Base-by-base conservation (phyloP, 2,797 vertebrate species). In the Pangasius sanitwongsei region DNA sequence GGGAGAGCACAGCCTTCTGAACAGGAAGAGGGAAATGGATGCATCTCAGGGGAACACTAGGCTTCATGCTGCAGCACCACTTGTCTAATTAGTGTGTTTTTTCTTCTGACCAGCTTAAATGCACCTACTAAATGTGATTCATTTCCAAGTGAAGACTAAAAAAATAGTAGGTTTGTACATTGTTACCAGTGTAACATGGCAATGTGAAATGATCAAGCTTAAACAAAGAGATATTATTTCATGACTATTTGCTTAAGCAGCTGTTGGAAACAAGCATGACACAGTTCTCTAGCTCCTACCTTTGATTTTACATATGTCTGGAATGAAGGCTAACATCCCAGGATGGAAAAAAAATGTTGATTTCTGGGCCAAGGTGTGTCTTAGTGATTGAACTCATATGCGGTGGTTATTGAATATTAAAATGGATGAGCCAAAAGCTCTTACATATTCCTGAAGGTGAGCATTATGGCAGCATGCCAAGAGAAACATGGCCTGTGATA, bases 331-430 rank as follows among this genome's bases (percentile, higher is more conserved):
- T 61, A 55, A 48, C n/a, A 5, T 59, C 12, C 18, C 4, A 15
- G n/a, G 48, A 23, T 70, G 48, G 28, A 28, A 50, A 53, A 67
- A 50, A 7, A 1, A 28, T 6, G 8, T 83, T 28, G 41, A 34
- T 70, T 69, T 50, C 25, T 69, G 44, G 83, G 16, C 28, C 16
- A 65, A 18, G 9, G 44, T 75, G 25, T 50, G 20, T 77, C 57
- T 23, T 83, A 83, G 44, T 65, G 63, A 87, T 48, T 48, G 55
- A 80, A 83, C 15, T 18, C 55, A 65, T 87, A 86, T 91, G 72
- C 20, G 59, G 74, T 41, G 83, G 34, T 84, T 37, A 69, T 70
- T 86, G 90, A 91, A 89, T 75, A 86, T 89, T 91, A 90, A 89
- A 89, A 53, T 57, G 41, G 72, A 48, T 78, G 75, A 83, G 69